A percentile compares a stretch with the other conserved stretches of the same genome.
These are phyloP conservation scores for Rosalia funebris DNA, from an alignment of 2,888 invertebrate species.

Conservation along the genomic window DNA sequence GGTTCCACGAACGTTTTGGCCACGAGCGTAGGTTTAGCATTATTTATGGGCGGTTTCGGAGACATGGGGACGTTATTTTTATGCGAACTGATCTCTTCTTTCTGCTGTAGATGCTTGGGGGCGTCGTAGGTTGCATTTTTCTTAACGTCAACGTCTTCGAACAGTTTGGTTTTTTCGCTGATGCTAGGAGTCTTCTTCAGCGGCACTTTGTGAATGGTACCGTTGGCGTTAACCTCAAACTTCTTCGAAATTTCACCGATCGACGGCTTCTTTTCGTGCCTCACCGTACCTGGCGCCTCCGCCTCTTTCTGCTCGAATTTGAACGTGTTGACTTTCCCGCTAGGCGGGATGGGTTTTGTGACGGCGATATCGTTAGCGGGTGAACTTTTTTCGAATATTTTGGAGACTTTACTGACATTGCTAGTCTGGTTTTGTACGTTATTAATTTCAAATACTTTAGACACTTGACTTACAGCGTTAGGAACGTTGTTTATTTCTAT, in stretches of 20 bases:
- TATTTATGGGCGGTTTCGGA: slow-evolving; percentile 29
- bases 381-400: slow-evolving; percentile 32
- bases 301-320: slow-evolving; percentile 37
- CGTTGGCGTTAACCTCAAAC: slow-evolving; percentile 33
- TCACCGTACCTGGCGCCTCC: slow-evolving; percentile 1
- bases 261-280: slow-evolving; percentile 31
- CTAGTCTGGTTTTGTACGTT: slow-evolving; percentile 22
- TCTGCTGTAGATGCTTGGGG: slow-evolving; percentile 34
- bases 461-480: slow-evolving; percentile 13
- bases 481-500: slow-evolving; percentile 50
- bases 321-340: slow-evolving; percentile 17
- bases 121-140: slow-evolving; percentile 36
- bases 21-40: background rate
- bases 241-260: slow-evolving; percentile 40
- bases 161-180: slow-evolving; percentile 44
- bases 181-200: slow-evolving; percentile 42
- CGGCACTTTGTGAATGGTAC: slow-evolving; percentile 5
- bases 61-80: slow-evolving; percentile 3
- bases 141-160: slow-evolving; percentile 27
- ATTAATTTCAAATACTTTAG: slow-evolving; percentile 37
- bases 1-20: background rate
- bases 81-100: slow-evolving; percentile 10
- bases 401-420: slow-evolving; percentile 33
- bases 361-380: background rate
- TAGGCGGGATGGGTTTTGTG: background rate